Evolutionary conservation across 2,797 vertebrate genomes (phyloP).

Genomic region (Sebastes minor): DNA sequence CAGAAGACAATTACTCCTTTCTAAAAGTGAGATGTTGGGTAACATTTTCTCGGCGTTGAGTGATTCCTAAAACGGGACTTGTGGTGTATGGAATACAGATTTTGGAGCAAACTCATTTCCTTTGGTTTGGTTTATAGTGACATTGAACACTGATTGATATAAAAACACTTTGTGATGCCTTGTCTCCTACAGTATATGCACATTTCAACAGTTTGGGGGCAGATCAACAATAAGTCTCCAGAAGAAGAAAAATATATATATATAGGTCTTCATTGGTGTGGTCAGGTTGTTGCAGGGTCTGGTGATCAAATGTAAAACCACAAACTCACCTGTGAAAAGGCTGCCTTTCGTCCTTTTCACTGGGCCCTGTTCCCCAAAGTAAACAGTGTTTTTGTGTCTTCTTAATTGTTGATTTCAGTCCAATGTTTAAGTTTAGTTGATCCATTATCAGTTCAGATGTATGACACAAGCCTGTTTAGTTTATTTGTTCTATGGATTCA

Average conservation of each 20-base stretch:
- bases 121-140: not conserved
- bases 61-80: not conserved
- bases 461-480: too few species aligned
- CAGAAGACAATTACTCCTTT: not conserved
- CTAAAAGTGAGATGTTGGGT: not conserved
- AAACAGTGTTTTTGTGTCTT: too few species aligned
- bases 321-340: not conserved
- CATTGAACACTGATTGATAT: not conserved
- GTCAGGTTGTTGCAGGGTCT: not conserved
- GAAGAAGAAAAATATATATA: too few species aligned
- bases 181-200: not conserved
- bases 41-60: not conserved
- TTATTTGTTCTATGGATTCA: rapidly evolving
- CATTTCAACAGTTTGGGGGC: too few species aligned
- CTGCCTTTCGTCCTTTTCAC: too few species aligned
- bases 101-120: not conserved
- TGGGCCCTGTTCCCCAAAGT: too few species aligned
- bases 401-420: too few species aligned
- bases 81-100: not conserved
- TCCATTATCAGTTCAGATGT: too few species aligned
- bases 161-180: not conserved
- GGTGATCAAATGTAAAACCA: not conserved
- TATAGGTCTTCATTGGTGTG: not conserved
- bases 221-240: too few species aligned
- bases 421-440: too few species aligned